phyloP scores from a whole-genome alignment of 2,797 vertebrate species.

The Sylvilagus floridanus region DNA sequence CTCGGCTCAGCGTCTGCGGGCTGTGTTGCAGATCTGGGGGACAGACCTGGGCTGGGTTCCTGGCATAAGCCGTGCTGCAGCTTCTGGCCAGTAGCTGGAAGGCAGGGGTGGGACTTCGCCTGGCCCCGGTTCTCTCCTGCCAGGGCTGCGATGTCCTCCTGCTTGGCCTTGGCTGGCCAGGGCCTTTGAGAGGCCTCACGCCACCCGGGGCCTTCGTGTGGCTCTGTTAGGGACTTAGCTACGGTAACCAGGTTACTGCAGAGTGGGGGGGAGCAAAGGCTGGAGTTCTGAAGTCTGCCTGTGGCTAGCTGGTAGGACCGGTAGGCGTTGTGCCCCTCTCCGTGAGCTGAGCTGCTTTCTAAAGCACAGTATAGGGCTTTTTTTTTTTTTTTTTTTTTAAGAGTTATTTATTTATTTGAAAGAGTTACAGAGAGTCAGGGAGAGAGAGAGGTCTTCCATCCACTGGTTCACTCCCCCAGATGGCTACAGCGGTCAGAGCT shows the following conservation, averaged over 20 bases:
- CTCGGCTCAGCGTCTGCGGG: not conserved
- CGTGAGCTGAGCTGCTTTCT: not conserved
- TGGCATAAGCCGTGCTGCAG: rapidly evolving
- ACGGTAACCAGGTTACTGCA: not conserved
- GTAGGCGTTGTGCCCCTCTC: not conserved
- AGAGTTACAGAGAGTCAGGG: too few species aligned
- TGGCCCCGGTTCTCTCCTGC: not conserved
- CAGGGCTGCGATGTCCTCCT: not conserved
- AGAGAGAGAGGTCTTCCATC: too few species aligned
- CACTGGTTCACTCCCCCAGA: too few species aligned
- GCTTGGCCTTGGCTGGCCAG: not conserved
- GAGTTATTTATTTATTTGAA: too few species aligned
- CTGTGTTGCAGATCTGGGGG: not conserved
- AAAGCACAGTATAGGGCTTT: not conserved
- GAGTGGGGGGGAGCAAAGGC: not conserved
- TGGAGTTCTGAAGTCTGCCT: rapidly evolving
- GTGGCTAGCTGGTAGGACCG: not conserved
- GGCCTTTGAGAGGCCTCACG: not conserved
- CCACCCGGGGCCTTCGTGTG: rapidly evolving
- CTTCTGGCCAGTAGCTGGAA: not conserved
- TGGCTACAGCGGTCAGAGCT: too few species aligned
- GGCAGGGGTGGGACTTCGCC: not conserved
- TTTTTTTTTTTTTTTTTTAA: too few species aligned
- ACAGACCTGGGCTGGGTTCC: rapidly evolving
- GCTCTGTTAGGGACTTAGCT: not conserved